A percentile compares a stretch with the other conserved stretches of the same genome.
Conservation (phyloP, 1,140 invertebrate genomes). For the Sarcophaga peregrina region DNA sequence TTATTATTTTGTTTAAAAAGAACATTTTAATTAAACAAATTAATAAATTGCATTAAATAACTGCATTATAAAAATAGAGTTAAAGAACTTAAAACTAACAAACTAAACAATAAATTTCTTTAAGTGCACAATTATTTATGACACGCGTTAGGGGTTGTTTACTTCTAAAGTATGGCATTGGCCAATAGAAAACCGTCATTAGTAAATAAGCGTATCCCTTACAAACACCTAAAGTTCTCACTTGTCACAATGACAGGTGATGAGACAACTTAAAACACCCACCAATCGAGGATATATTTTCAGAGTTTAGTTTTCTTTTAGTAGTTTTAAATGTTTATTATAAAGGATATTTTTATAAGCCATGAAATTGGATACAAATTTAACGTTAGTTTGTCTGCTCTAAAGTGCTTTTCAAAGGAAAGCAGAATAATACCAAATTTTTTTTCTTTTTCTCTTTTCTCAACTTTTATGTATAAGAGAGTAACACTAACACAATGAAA, state of each 20-base stretch:
- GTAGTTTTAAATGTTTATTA: slow-evolving; percentile 8
- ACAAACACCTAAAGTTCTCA: neutral
- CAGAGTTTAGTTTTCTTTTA: neutral
- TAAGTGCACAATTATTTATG: neutral
- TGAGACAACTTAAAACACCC: slow-evolving; percentile 14
- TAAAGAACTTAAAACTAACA: neutral
- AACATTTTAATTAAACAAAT: no score
- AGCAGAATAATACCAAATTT: neutral
- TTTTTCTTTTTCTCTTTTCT: neutral
- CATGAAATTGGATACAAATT: slow-evolving; percentile 36
- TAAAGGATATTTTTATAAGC: slow-evolving; percentile 22
- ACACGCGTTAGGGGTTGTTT: slow-evolving; percentile 35
- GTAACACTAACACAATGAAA: neutral
- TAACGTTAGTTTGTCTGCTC: neutral
- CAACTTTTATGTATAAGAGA: neutral
- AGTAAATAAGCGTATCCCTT: neutral
- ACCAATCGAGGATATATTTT: neutral
- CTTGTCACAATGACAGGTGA: neutral
- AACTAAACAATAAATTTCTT: neutral
- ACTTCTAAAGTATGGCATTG: neutral
- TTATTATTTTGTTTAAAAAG: no score
- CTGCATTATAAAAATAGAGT: no score
- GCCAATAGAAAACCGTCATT: slow-evolving; percentile 12
- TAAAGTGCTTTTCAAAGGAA: neutral
- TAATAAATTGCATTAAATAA: no score